Conservation (phyloP, 2,113 vertebrate genomes). For the Chaetura pelagica region DNA sequence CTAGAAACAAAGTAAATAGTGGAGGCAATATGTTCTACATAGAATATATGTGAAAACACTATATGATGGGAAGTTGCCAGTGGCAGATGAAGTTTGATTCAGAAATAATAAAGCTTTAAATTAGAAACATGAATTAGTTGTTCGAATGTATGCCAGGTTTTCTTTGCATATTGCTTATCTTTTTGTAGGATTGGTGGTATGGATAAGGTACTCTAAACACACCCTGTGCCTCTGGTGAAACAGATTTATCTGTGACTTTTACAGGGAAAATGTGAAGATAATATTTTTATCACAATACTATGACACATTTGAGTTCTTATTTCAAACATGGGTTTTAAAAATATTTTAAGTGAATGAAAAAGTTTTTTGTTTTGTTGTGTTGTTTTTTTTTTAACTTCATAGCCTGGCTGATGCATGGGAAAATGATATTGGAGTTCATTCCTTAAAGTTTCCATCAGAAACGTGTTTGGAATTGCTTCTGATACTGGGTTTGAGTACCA, state of each 20-base stretch:
- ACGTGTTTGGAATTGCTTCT: slow-evolving; percentile 89
- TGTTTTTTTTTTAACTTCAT: neutral
- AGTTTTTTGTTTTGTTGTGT: neutral
- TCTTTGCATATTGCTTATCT: neutral
- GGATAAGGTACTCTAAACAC: neutral
- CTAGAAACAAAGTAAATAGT: neutral
- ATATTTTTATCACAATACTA: neutral
- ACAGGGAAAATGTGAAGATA: neutral
- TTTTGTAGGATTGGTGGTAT: neutral
- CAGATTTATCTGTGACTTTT: neutral
- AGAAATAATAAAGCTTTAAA: neutral
- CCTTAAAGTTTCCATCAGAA: slow-evolving; percentile 83
- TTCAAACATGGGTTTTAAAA: neutral
- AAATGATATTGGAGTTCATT: slow-evolving; percentile 86
- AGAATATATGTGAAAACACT: neutral
- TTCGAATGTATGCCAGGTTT: neutral
- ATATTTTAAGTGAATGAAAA: neutral
- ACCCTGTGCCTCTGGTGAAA: neutral
- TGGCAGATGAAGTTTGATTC: neutral
- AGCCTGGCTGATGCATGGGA: slow-evolving; percentile 87
- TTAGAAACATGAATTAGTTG: neutral
- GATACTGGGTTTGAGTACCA: slow-evolving; percentile 82
- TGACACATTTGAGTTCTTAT: neutral
- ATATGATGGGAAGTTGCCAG: neutral
- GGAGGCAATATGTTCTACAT: neutral